A percentile compares a stretch with the other conserved stretches of the same genome.
These are phyloP conservation scores for Hermatobates lingyangjiaoensis DNA, from an alignment of 1,140 invertebrate species.

Conservation along the genomic window DNA sequence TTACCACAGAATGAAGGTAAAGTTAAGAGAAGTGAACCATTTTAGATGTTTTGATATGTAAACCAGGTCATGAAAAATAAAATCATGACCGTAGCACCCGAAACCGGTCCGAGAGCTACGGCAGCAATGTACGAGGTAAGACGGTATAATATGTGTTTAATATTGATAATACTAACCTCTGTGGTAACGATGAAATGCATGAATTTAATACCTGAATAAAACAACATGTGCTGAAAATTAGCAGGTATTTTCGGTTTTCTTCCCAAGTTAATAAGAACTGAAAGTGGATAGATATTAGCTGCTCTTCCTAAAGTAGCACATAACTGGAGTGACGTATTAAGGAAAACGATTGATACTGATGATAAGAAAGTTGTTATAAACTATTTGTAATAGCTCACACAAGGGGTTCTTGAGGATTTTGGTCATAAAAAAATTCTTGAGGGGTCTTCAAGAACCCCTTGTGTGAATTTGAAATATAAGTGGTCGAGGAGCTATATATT, in stretches of 20 bases:
- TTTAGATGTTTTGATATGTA: conserved; percentile 1
- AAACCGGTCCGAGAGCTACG: too few relatives aligned
- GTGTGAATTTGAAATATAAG: too few relatives aligned
- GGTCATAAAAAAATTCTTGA: too few relatives aligned
- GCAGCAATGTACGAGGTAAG: too few relatives aligned
- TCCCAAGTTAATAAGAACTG: conserved; percentile 82
- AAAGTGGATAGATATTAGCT: conserved; percentile 86
- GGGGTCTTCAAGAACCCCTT: too few relatives aligned
- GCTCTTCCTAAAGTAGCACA: conserved; percentile 74
- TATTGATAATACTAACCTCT: too few relatives aligned
- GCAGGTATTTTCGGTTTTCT: conserved; percentile 79
- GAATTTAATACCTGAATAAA: conserved; percentile 62
- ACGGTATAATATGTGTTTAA: too few relatives aligned
- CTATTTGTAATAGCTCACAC: too few relatives aligned
- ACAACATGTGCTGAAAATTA: conserved; percentile 97
- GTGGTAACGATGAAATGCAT: conserved; percentile 1
- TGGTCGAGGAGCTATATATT: too few relatives aligned
- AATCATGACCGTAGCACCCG: too few relatives aligned
- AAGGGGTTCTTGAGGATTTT: too few relatives aligned
- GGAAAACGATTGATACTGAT: conserved; percentile 4
- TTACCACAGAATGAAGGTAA: not conserved
- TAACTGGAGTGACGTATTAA: conserved; percentile 30
- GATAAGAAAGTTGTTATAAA: not conserved
- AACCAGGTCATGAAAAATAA: too few relatives aligned
- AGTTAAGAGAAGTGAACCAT: not conserved